Percentiles rank a stretch among this genome's conserved stretches.
Conservation (phyloP, 2,113 vertebrate species). For the Bubo bubo region DNA sequence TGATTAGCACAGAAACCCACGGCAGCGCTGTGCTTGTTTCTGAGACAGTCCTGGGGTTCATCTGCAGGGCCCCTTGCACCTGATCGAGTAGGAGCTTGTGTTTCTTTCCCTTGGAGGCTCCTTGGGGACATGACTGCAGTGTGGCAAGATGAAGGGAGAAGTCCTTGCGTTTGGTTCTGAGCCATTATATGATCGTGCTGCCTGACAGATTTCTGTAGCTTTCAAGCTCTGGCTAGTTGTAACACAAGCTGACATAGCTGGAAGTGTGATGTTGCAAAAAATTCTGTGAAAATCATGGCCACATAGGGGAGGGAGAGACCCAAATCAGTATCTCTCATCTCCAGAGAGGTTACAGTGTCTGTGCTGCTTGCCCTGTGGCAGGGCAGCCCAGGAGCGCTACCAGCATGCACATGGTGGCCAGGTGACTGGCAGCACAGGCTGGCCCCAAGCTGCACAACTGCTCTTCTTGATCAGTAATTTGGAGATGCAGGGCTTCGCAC, state of each 20-base stretch:
- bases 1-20: neutral
- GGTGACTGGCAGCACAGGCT: neutral
- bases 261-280: neutral
- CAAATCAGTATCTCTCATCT: neutral
- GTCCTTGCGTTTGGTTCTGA: neutral
- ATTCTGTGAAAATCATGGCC: neutral
- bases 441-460: neutral
- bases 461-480: neutral
- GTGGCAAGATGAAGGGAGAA: neutral
- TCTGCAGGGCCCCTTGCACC: neutral
- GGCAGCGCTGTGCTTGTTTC: fast-evolving
- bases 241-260: neutral
- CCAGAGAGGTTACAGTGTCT: neutral
- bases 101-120: neutral
- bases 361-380: neutral
- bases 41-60: neutral
- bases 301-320: fast-evolving
- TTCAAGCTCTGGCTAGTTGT: neutral
- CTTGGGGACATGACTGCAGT: neutral
- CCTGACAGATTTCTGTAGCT: neutral
- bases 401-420: fast-evolving
- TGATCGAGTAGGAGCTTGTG: neutral
- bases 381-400: neutral
- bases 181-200: fast-evolving
- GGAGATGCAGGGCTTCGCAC: neutral